Evolutionary conservation across 2,888 invertebrate species (phyloP).

Genomic region (Polyploca ridens): DNA sequence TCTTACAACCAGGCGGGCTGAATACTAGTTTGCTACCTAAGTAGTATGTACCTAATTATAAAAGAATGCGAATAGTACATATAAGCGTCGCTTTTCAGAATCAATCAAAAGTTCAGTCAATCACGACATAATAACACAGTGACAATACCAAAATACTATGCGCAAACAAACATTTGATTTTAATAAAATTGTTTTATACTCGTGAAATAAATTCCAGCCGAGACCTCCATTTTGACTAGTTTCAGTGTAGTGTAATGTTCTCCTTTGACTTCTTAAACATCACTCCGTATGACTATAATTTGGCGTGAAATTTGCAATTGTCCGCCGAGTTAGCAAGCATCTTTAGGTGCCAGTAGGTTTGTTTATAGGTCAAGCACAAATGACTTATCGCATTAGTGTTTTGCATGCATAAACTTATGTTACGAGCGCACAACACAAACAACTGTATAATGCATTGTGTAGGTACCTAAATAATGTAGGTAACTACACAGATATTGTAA

Average conservation of each 20-base stretch:
- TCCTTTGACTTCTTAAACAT: neutral
- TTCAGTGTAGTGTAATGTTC: neutral
- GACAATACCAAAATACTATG: neutral
- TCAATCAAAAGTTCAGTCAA: too few relatives aligned
- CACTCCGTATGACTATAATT: conserved; percentile 5
- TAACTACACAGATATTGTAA: too few relatives aligned
- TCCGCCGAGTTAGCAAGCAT: conserved; percentile 11
- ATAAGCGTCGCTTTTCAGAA: too few relatives aligned
- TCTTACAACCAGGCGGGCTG: too few relatives aligned
- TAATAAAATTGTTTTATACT: neutral
- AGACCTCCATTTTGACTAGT: neutral
- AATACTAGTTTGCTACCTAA: too few relatives aligned
- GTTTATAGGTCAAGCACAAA: conserved; percentile 13
- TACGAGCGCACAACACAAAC: neutral
- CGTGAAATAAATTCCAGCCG: too few relatives aligned
- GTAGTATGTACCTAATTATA: too few relatives aligned
- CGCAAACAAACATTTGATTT: neutral
- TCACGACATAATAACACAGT: too few relatives aligned
- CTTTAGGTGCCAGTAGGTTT: conserved; percentile 9
- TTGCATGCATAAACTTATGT: neutral
- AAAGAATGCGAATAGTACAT: too few relatives aligned
- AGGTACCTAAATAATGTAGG: too few relatives aligned
- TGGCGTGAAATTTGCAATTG: conserved; percentile 13
- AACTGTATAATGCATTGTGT: too few relatives aligned
- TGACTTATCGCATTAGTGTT: conserved; percentile 14